Evolutionary conservation across 2,888 invertebrate genomes (phyloP).

Genomic region (Sisyra nigra): DNA sequence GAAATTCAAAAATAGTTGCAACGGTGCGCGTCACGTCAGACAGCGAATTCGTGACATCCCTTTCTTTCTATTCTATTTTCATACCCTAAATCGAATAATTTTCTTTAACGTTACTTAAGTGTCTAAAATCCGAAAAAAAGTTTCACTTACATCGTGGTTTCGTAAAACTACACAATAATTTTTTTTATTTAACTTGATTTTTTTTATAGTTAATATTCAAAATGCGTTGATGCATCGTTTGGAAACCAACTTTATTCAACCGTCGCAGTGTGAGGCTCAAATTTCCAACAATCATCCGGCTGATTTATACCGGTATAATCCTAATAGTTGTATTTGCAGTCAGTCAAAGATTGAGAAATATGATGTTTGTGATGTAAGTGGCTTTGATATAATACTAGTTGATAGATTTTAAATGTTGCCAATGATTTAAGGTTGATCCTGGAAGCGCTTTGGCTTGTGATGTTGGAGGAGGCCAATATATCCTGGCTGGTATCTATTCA

Average conservation of each 20-base stretch:
- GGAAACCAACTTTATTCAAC: conserved; percentile 45
- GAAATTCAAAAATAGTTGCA: too few relatives aligned
- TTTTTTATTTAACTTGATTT: too few relatives aligned
- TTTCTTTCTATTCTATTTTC: too few relatives aligned
- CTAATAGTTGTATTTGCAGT: conserved; percentile 54
- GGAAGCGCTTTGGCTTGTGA: conserved; percentile 72
- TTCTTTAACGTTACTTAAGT: too few relatives aligned
- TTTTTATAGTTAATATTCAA: conserved; percentile 47
- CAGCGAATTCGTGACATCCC: too few relatives aligned
- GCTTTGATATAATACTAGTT: background rate
- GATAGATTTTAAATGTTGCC: background rate
- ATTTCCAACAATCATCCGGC: conserved; percentile 37
- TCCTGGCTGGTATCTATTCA: conserved; percentile 57
- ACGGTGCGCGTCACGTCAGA: too few relatives aligned
- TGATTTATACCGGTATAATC: conserved; percentile 36
- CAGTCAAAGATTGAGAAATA: conserved; percentile 39
- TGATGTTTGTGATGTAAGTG: conserved; percentile 57
- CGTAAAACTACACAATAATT: too few relatives aligned
- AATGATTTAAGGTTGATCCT: conserved; percentile 35
- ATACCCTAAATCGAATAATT: too few relatives aligned
- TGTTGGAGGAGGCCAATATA: conserved; percentile 47
- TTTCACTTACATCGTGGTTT: too few relatives aligned
- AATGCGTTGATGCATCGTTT: conserved; percentile 62
- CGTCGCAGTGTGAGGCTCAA: conserved; percentile 42
- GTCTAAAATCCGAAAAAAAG: too few relatives aligned